These are phyloP conservation scores for Drosophila mimica DNA, from an alignment of 2,888 invertebrate species.

Conservation along the genomic window DNA sequence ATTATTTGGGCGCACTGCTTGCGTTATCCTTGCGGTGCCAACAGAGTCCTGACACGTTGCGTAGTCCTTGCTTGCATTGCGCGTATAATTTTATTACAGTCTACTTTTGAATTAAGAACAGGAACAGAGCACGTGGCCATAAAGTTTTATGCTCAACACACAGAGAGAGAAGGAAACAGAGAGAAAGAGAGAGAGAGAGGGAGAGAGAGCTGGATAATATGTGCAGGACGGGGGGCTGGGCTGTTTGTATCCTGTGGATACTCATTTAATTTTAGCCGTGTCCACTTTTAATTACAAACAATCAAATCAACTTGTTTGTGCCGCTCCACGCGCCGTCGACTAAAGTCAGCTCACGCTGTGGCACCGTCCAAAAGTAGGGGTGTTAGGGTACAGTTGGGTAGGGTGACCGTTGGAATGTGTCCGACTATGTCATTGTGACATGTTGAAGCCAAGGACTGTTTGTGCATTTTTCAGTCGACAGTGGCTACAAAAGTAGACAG, in stretches of 20 bases:
- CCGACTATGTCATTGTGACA: constrained; percentile 24
- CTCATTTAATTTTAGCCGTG: constrained; percentile 75
- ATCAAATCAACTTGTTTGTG: constrained; percentile 78
- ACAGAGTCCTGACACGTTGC: constrained; percentile 28
- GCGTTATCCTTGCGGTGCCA: constrained; percentile 7
- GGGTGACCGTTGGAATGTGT: constrained; percentile 3
- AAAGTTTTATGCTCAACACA: constrained; percentile 63
- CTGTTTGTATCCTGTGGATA: constrained; percentile 47
- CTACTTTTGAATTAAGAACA: constrained; percentile 69
- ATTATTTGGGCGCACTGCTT: constrained; percentile 29
- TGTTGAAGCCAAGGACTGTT: constrained; percentile 44
- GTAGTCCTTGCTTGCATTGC: constrained; percentile 23
- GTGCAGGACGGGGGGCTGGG: constrained; percentile 8
- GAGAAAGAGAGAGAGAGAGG: not conserved
- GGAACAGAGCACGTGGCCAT: constrained; percentile 61
- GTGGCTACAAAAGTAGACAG: constrained; percentile 39
- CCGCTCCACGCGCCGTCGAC: constrained; percentile 24
- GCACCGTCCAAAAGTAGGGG: not conserved
- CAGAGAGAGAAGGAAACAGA: not conserved
- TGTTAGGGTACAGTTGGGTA: not conserved
- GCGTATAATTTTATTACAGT: constrained; percentile 61
- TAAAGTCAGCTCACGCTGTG: constrained; percentile 24
- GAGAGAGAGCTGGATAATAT: constrained; percentile 5
- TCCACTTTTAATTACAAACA: constrained; percentile 81
- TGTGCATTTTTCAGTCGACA: constrained; percentile 56